phyloP scores from a whole-genome alignment of 2,797 vertebrate genomes.

The Gymnoscopelus braueri region DNA sequence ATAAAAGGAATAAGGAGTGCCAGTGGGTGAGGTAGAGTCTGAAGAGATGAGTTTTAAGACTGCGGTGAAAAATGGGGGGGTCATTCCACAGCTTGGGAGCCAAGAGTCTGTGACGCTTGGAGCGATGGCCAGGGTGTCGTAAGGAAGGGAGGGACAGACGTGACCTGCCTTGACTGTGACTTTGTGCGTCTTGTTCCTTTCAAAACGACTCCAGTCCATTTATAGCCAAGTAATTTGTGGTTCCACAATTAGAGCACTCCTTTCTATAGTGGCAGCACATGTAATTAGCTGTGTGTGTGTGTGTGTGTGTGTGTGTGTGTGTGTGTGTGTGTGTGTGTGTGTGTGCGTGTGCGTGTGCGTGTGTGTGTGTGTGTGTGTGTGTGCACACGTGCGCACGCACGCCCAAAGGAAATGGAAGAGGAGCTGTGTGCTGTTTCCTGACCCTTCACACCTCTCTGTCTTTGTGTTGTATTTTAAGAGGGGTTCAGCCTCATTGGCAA shows the following conservation, averaged over 20 bases:
- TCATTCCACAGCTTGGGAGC: too few species aligned
- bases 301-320: background rate
- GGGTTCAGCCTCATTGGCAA: conserved; percentile 62
- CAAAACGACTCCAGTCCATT: conserved; percentile 45
- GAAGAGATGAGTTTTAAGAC: too few species aligned
- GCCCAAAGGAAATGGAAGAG: conserved; percentile 46
- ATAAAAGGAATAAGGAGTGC: too few species aligned
- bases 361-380: conserved; percentile 13
- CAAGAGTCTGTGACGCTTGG: too few species aligned
- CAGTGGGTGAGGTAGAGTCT: too few species aligned
- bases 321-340: background rate
- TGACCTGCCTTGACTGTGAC: too few species aligned
- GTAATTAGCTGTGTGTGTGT: conserved; percentile 43
- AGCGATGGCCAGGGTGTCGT: too few species aligned
- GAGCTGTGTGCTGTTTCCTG: conserved; percentile 58
- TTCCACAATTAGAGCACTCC: conserved; percentile 52
- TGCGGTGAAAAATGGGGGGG: too few species aligned
- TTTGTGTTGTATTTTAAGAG: conserved; percentile 72
- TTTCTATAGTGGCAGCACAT: conserved; percentile 42
- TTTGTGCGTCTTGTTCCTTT: conserved; percentile 27
- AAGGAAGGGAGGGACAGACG: too few species aligned
- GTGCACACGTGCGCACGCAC: conserved; percentile 1
- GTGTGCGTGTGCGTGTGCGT: conserved; percentile 8
- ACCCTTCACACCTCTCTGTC: conserved; percentile 57
- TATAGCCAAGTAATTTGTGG: conserved; percentile 58